Percentiles rank a stretch among this genome's conserved stretches.
These are phyloP conservation scores for Xenopus laevis DNA, from an alignment of 2,113 vertebrate species.

Conservation along the genomic window DNA sequence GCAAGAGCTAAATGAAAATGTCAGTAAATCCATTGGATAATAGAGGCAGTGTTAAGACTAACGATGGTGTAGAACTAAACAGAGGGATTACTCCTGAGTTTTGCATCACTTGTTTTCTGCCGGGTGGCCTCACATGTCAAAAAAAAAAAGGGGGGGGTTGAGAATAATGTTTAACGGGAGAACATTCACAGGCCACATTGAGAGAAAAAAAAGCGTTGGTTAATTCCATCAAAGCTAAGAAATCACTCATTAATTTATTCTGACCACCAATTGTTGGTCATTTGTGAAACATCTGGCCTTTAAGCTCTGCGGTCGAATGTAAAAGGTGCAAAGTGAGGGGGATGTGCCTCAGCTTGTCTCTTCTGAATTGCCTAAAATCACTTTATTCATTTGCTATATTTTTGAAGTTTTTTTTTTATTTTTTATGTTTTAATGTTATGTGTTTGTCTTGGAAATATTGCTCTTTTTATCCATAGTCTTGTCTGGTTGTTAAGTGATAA, in stretches of 20 bases:
- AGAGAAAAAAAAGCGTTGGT: slow-evolving; percentile 89
- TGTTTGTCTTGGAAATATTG: too few relatives aligned
- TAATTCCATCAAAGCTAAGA: slow-evolving; percentile 99
- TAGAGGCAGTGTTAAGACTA: slow-evolving; percentile 97
- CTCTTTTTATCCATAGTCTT: too few relatives aligned
- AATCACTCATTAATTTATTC: slow-evolving; percentile 99
- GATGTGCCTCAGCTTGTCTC: neutral
- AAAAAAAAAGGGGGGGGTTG: slow-evolving; percentile 56
- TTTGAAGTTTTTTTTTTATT: neutral
- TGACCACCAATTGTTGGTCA: slow-evolving; percentile 82
- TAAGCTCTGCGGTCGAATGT: slow-evolving; percentile 68
- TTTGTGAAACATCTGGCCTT: slow-evolving; percentile 91
- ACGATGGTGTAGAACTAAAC: slow-evolving; percentile 92
- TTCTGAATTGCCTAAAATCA: slow-evolving; percentile 17
- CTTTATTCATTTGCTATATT: neutral
- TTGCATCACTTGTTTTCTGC: slow-evolving; percentile 99
- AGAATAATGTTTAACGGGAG: slow-evolving; percentile 76
- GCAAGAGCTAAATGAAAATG: slow-evolving; percentile 97
- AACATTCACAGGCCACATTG: slow-evolving; percentile 89
- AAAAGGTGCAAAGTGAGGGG: slow-evolving; percentile 53
- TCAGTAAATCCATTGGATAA: slow-evolving; percentile 98
- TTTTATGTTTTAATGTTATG: neutral
- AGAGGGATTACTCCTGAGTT: slow-evolving; percentile 95
- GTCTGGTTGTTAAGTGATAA: too few relatives aligned
- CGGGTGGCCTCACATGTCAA: slow-evolving; percentile 97